phyloP scores from a whole-genome alignment of 2,888 invertebrate species.

The Sinotaia quadrata region DNA sequence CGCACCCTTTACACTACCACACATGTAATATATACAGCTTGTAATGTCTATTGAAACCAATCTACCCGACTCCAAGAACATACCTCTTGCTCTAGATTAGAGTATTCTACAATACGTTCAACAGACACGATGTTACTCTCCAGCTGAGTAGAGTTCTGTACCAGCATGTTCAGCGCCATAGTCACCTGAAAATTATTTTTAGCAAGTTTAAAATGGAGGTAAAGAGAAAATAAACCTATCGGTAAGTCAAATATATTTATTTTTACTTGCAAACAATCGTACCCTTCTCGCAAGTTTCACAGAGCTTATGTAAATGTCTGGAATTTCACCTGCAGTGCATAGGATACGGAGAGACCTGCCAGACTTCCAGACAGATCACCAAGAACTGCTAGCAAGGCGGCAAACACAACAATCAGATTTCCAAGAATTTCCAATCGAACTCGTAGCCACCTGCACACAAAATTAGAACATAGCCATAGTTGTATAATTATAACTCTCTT shows the following conservation, averaged over 20 bases:
- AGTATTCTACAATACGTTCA: slow-evolving; percentile 95
- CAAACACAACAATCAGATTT: slow-evolving; percentile 62
- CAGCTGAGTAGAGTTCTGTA: slow-evolving; percentile 95
- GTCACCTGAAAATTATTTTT: slow-evolving; percentile 80
- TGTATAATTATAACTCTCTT: no score
- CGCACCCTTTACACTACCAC: no score
- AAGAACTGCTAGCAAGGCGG: slow-evolving; percentile 68
- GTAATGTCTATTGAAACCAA: no score
- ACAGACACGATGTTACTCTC: slow-evolving; percentile 97
- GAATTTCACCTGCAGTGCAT: slow-evolving; percentile 36
- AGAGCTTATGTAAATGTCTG: no score
- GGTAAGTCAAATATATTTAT: background rate
- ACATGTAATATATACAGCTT: no score
- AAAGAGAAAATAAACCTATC: background rate
- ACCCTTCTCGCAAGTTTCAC: no score
- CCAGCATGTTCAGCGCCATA: slow-evolving; percentile 93
- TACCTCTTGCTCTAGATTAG: slow-evolving; percentile 75
- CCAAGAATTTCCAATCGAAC: slow-evolving; percentile 68
- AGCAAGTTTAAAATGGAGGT: background rate
- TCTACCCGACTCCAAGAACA: no score
- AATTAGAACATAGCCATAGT: no score
- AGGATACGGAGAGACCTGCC: slow-evolving; percentile 35
- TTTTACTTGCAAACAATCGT: background rate
- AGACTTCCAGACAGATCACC: slow-evolving; percentile 58
- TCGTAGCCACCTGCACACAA: slow-evolving; percentile 67